Base-by-base conservation (phyloP, 2,113 vertebrate genomes). In the Columba livia region DNA sequence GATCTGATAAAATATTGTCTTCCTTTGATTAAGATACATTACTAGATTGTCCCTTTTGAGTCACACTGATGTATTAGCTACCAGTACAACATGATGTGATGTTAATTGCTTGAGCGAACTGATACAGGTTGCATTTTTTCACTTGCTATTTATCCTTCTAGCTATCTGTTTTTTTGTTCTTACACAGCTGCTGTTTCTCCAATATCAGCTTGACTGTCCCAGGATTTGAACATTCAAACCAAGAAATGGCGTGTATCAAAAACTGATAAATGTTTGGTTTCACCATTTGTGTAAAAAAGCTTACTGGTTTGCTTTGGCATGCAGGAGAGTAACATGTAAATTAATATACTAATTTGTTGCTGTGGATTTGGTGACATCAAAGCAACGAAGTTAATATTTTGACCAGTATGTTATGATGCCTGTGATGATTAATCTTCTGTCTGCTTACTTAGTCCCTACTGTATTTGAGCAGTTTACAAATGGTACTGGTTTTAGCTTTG, bases 11-110 rank as follows among this genome's bases (percentile, higher is more conserved):
- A 90, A 66, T 78, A 32, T 1, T 64, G 53, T 25, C 29, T 85
- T 54, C 32, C 31, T 94, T 84, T 93, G 60, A 65, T 84, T 58
- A 95, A 93, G 84, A 88, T 94, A 20, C 8, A 20, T 38, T 70
- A 56, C 31, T 78, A 48, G 85, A 70, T 61, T 73, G 51, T 82
- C 38, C 62, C 29, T 23, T 66, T 64, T 79, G 54, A 58, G 42
- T 82, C 47, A 47, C 42, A 21, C 36, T 54, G 36, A 11, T 51
- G 6, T 19, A 20, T 80, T 90, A 77, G 64, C 42, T 66, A 48
- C 74, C 65, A 42, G 3, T 79, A 25, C 81, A 83, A 58, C 60
- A 31, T 44, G 36, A 31, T 72, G 16, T 51, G 29, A 36, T 83
- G 28, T 56, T 73, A 80, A 73, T 64, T 84, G 38, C 84, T 60